Evolutionary conservation across 2,113 vertebrate genomes (phyloP), one percentile per base, ranked within the genome.

Genomic region (Bubalus kerabau): DNA sequence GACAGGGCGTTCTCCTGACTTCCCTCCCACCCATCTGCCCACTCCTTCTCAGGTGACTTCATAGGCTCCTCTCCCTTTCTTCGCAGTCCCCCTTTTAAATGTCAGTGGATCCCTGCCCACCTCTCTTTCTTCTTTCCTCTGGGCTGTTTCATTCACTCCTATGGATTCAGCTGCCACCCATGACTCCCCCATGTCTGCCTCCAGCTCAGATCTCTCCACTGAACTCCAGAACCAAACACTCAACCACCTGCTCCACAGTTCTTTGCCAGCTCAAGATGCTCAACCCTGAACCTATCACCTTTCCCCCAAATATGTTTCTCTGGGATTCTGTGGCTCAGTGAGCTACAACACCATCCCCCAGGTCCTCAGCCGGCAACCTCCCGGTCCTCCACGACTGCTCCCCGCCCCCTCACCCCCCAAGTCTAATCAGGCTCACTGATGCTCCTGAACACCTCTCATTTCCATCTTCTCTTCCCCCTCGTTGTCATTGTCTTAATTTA

Each of bases 11-110:
- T 97, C 96, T 97, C 91, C 89, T 93, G 97, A 93, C 95, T 97
- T 95, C 71, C 95, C 97, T 97, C 98, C 98, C 78, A 98, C 98
- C 96, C 97, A 43, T 97, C 97, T 96, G 97, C 98, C 97, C 91
- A 98, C 98, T 98, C 96, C 80, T 95, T 80, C 88, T 95, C 93
- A 98, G 95, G 98, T 98, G 95, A 96, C 95, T 96, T 83, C 97
- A 94, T 30, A 94, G 96, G 57, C 94, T 97, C 64, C 92, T 91
- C 90, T 97, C 90, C 76, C 62, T 83, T 96, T 94, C 91, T 96
- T 78, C 74, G n/a, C 93, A 94, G 88, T 36, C 59, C 91, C 93
- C 89, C 67, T 93, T 96, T 59, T 43, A 97, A 98, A 97, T 98
- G 98, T 96, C 96, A 98, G 60, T 83, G 84, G 52, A 62, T 96